Evolutionary conservation across 1,140 invertebrate genomes (phyloP).

Genomic region (Triops cancriformis): DNA sequence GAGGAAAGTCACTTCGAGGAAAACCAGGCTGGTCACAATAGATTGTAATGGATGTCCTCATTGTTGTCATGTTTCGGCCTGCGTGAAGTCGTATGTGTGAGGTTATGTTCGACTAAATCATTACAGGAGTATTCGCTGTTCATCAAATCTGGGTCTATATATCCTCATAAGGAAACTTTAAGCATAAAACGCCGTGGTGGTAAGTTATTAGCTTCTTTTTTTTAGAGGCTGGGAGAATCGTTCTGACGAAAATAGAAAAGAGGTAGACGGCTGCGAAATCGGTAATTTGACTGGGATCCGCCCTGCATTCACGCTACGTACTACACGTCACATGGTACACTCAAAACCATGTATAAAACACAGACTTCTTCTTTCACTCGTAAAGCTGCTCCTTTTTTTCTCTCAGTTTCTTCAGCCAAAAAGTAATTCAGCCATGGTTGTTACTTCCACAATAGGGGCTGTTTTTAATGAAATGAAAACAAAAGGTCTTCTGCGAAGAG

Average conservation of each 20-base stretch:
- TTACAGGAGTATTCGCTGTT: neutral
- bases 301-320: neutral
- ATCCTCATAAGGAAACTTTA: neutral
- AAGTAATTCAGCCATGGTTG: neutral
- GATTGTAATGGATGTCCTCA: neutral
- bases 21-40: neutral
- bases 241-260: slow-evolving; percentile 11
- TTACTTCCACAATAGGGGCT: neutral
- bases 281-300: slow-evolving; percentile 2
- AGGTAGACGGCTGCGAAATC: slow-evolving; percentile 12
- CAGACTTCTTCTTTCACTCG: neutral
- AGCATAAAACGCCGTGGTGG: neutral
- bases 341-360: neutral
- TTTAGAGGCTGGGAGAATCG: neutral
- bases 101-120: neutral
- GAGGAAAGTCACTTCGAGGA: slow-evolving; percentile 1
- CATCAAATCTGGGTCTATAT: neutral
- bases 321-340: neutral
- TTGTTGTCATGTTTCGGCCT: neutral
- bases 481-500: neutral
- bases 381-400: neutral
- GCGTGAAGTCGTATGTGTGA: slow-evolving; percentile 4
- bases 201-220: slow-evolving; percentile 1
- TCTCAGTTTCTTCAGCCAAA: neutral
- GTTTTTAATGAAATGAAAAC: neutral